Conservation (phyloP, 2,797 vertebrate species). For the Semaprochilodus insignis region DNA sequence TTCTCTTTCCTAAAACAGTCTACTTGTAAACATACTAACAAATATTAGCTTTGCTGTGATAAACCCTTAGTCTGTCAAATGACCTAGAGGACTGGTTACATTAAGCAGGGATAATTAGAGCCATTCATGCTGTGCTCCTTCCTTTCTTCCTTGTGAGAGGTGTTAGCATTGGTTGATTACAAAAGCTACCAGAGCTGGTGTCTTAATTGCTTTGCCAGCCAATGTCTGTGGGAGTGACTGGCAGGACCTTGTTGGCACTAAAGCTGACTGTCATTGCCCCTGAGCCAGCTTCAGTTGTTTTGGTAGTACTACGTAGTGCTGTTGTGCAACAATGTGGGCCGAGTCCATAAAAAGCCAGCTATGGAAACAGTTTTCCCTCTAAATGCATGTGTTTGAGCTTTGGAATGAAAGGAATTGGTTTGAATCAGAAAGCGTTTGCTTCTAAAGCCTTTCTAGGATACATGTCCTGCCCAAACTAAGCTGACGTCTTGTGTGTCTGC, state of each 20-base stretch:
- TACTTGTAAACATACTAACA: background rate
- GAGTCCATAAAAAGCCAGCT: background rate
- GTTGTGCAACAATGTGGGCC: background rate
- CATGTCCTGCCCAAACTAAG: slow-evolving; percentile 14
- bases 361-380: slow-evolving; percentile 5
- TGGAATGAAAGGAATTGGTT: slow-evolving; percentile 38
- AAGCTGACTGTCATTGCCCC: slow-evolving; percentile 6
- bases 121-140: background rate
- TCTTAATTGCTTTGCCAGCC: slow-evolving; percentile 15
- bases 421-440: slow-evolving; percentile 42
- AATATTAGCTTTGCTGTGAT: background rate
- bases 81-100: background rate
- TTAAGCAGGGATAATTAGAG: slow-evolving; percentile 4
- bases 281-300: background rate
- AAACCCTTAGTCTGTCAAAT: slow-evolving; percentile 13
- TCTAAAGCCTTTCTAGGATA: slow-evolving; percentile 19
- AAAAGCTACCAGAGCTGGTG: slow-evolving; percentile 1
- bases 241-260: slow-evolving; percentile 15
- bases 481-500: slow-evolving; percentile 44
- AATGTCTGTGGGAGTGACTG: slow-evolving; percentile 10
- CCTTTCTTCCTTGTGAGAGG: background rate
- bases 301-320: slow-evolving; percentile 5
- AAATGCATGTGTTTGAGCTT: slow-evolving; percentile 38
- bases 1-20: slow-evolving; percentile 11
- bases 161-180: slow-evolving; percentile 1